Evolutionary conservation across 1,140 invertebrate species (phyloP).

Genomic region (Trichonephila clavata): DNA sequence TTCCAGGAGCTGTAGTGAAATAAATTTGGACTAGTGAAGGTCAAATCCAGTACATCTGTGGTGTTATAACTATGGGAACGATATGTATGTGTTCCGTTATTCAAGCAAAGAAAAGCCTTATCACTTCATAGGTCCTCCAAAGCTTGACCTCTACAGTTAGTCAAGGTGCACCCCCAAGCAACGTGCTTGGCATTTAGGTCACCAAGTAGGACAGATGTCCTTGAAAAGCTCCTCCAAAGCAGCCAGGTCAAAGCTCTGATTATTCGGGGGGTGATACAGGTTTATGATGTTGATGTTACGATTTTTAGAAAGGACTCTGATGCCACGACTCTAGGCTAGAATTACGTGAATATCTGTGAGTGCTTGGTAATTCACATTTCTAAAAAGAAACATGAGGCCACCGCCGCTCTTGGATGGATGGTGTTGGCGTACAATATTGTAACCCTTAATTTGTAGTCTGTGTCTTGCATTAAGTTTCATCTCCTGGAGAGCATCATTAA

Average conservation of each 20-base stretch:
- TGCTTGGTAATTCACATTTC: constrained; percentile 20
- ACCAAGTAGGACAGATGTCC: neutral
- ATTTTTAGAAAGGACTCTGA: constrained; percentile 26
- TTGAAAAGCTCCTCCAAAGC: neutral
- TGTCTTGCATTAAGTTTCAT: neutral
- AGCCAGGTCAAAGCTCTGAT: neutral
- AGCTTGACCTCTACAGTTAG: no score
- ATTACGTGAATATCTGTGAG: neutral
- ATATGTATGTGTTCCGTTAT: neutral
- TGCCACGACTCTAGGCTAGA: constrained; percentile 1
- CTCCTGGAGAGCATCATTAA: neutral
- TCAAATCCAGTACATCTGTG: neutral
- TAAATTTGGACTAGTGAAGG: neutral
- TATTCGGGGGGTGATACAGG: neutral
- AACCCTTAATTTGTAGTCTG: neutral
- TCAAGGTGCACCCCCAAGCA: neutral
- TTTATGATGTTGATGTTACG: constrained; percentile 28
- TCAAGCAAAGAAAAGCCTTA: no score
- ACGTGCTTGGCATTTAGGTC: neutral
- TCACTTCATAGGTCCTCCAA: no score
- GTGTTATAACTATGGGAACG: neutral
- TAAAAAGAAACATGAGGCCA: constrained; percentile 16
- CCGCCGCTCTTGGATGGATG: neutral
- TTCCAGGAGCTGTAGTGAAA: neutral
- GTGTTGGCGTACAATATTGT: neutral